Percentiles rank a stretch among this genome's conserved stretches.
These are phyloP conservation scores for Pelosia muscerda DNA, from an alignment of 2,888 invertebrate genomes.

Conservation along the genomic window DNA sequence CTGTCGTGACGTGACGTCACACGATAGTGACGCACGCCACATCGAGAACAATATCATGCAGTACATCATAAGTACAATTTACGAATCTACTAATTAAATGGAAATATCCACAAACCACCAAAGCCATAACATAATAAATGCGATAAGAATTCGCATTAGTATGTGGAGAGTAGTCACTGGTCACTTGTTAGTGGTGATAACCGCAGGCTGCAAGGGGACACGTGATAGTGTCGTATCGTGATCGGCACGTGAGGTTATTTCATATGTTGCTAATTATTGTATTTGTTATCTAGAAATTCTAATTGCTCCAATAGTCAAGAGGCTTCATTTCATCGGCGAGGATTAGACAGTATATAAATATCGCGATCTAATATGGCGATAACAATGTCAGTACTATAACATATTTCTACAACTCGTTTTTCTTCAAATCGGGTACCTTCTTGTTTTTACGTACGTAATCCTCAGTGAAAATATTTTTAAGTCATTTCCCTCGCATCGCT, in stretches of 20 bases:
- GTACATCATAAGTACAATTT: neutral
- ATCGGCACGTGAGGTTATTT: neutral
- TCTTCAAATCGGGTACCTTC: no score
- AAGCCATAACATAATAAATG: neutral
- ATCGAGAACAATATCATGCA: neutral
- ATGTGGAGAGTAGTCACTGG: neutral
- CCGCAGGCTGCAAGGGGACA: neutral
- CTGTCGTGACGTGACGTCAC: no score
- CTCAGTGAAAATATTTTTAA: no score
- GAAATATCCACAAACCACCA: neutral
- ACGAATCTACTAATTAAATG: neutral
- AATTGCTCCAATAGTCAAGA: no score
- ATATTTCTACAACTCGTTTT: no score
- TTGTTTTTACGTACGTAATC: no score
- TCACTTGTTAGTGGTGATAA: neutral
- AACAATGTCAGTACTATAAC: no score
- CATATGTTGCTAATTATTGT: neutral
- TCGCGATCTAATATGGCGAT: no score
- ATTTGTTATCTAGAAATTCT: neutral
- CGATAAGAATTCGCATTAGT: neutral
- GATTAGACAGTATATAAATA: no score
- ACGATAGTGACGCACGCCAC: no score
- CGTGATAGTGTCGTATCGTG: neutral
- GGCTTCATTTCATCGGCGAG: no score
- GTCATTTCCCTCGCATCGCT: no score